Base-by-base conservation (phyloP, 1,140 invertebrate genomes). In the Bombyx mandarina region DNA sequence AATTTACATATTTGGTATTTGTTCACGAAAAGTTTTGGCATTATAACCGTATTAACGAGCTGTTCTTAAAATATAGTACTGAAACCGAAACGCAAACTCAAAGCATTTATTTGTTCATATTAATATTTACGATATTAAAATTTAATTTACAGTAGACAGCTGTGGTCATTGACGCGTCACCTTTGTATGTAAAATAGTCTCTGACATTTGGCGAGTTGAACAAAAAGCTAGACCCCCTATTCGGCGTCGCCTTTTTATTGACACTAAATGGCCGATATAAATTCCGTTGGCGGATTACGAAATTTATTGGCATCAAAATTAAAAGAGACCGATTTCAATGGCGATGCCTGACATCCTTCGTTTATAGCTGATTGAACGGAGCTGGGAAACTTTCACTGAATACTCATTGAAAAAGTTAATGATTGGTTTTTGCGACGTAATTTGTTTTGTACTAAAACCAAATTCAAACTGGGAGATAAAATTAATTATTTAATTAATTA, bases 311-410 rank as follows among this genome's bases (percentile, higher is more conserved):
- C 68, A 74, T 85, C 73, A 82, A 85, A 85, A 82, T 85, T 85
- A 85, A 85, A 85, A 69, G 82, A 76, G 78, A 74, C 82, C 82
- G 82, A 85, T 82, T 82, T 85, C 82, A 85, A 85, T 85, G 82
- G 79, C 60, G 68, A 72, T 64, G 58, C 67, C 61, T 83, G 80
- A 83, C 80, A 80, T 70, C 64, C 61, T 76, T 77, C 80, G 71
- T 73, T 80, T 82, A 79, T 77, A 69, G 73, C 26, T 35, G 26
- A 35, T 65, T 74, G 67, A 67, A 65, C 65, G 61, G 59, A 66
- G 54, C 60, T 58, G 65, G 58, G 71, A 80, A 80, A 81, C 75
- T 77, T 56, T 65, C 58, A 59, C 60, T 71, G 66, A 71, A 62
- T 62, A 51, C 59, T 71, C 58, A 73, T 76, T 74, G 69, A 75